Conservation (phyloP, 2,888 invertebrate genomes). For the Seira ritae region DNA sequence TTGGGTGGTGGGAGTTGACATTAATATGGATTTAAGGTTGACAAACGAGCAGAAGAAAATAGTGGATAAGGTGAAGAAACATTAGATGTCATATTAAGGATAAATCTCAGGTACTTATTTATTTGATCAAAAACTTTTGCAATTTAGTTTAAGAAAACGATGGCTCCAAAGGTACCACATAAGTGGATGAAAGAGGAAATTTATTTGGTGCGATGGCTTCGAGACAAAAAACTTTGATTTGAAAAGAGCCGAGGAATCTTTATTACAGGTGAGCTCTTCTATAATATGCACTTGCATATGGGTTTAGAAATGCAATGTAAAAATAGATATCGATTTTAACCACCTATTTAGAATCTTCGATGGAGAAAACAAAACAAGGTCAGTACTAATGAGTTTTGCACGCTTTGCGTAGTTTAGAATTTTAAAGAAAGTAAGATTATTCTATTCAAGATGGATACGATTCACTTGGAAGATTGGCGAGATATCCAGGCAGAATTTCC, state of each 20-base stretch:
- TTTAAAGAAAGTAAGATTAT: background rate
- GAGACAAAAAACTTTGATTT: slow-evolving; percentile 50
- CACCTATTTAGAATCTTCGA: slow-evolving; percentile 29
- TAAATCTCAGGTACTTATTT: background rate
- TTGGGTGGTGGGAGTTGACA: slow-evolving; percentile 16
- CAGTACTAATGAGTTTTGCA: background rate
- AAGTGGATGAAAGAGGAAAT: slow-evolving; percentile 50
- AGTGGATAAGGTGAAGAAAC: slow-evolving; percentile 42
- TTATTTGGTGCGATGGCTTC: slow-evolving; percentile 40
- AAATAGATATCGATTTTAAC: too few relatives aligned
- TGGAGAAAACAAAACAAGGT: slow-evolving; percentile 46
- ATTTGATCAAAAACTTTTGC: background rate
- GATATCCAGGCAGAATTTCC: slow-evolving; percentile 46
- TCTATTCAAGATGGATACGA: slow-evolving; percentile 28
- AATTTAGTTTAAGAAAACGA: slow-evolving; percentile 30
- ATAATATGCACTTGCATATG: too few relatives aligned
- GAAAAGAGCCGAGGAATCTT: slow-evolving; percentile 39
- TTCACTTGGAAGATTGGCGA: slow-evolving; percentile 42
- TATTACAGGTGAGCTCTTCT: slow-evolving; percentile 31
- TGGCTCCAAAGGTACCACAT: slow-evolving; percentile 40
- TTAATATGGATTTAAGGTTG: slow-evolving; percentile 40
- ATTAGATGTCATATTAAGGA: too few relatives aligned
- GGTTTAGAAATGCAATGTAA: too few relatives aligned
- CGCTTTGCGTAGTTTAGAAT: background rate
- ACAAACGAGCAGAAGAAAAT: slow-evolving; percentile 38